Evolutionary conservation across 2,888 invertebrate species (phyloP), one percentile per base, ranked within the genome.

Genomic region (Epistrophe eligans): DNA sequence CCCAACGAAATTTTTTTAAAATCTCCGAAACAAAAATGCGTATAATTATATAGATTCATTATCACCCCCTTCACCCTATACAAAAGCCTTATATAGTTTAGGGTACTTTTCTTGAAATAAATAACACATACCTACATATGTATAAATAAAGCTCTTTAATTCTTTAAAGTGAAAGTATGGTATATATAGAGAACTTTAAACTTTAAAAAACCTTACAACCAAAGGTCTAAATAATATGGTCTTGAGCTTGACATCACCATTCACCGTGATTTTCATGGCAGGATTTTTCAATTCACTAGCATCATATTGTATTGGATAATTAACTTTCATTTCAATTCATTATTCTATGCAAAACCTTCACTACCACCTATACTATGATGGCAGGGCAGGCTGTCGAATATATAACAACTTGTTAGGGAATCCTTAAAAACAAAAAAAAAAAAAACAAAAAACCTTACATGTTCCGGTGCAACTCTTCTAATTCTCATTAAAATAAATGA

Each of bases 401-500:
- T 3, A 24, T 1, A 60, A n/a, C 10, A 28, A n/a, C 58, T 11
- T 38, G 32, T 28, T 28, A 32, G 67, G 40, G 43, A 40, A 73
- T 40, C 52, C n/a, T 64, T 7, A 28, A 52, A 52, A 50, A 50
- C 10, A 9, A 35, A 10, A 15, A 55, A 71, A 35, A 1, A 35
- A 35, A 0, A 38, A 10, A 15, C 2, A 62, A 72, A 62, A 48
- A n/a, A 2, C 13, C 11, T 4, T 32, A 50, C 67, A 70, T 55
- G 70, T 70, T 70, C 40, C 55, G 52, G 24, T 77, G 77, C 45
- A 77, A 57, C 90, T 90, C 90, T 89, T 90, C 90, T 87, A 88
- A 88, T 90, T 90, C 90, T 91, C 91, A 91, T 91, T 91, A 91
- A 91, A 91, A 90, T 91, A 91, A 91, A 91, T 90, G 91, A 90